Conservation (phyloP, 2,113 vertebrate genomes). For the Sinocyclocheilus anophthalmus region DNA sequence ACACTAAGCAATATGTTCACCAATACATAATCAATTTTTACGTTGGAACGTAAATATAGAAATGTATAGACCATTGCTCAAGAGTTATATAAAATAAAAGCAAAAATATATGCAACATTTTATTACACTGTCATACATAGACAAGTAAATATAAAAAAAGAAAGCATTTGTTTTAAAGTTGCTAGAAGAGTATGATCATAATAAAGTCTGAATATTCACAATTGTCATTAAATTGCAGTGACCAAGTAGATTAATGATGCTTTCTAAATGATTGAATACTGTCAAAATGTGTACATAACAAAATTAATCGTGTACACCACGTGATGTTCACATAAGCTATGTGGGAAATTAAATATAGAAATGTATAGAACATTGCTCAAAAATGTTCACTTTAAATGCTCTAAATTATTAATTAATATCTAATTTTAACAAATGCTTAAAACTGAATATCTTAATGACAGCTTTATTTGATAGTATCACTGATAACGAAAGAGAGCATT, state of each 20-base stretch:
- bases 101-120: neutral
- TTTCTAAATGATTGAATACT: neutral
- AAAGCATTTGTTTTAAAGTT: neutral
- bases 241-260: neutral
- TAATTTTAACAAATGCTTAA: neutral
- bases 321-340: neutral
- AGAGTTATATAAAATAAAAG: too few species aligned
- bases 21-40: neutral
- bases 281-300: neutral
- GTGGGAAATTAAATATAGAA: neutral
- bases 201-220: too few species aligned
- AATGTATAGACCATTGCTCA: neutral
- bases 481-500: neutral
- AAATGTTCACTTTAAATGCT: neutral
- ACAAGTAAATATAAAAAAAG: neutral
- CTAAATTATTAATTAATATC: neutral
- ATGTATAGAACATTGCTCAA: too few species aligned
- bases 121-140: neutral
- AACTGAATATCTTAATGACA: neutral
- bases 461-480: neutral
- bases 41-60: neutral
- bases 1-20: neutral
- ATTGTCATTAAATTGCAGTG: neutral
- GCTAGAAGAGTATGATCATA: neutral
- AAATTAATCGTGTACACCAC: neutral